Conservation (phyloP, 2,888 invertebrate species). For the Drosophila macrospina region DNA sequence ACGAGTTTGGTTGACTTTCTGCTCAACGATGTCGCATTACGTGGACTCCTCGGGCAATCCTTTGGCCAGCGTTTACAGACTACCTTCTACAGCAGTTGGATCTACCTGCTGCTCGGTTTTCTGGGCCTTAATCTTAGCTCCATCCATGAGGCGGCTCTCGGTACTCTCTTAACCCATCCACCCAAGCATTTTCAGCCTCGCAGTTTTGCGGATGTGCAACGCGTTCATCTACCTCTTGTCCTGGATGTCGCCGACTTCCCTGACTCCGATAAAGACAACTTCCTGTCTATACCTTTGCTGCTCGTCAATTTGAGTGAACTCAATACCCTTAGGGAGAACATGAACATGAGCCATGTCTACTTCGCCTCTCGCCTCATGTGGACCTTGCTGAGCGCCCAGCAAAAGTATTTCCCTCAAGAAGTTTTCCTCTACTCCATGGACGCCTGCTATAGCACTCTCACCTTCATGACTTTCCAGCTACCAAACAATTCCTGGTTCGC, state of each 20-base stretch:
- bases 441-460: conserved; percentile 48
- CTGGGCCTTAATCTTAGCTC: conserved; percentile 61
- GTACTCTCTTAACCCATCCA: conserved; percentile 65
- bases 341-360: conserved; percentile 63
- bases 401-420: conserved; percentile 57
- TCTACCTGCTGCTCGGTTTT: conserved; percentile 54
- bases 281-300: not conserved
- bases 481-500: conserved; percentile 51
- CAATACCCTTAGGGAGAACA: conserved; percentile 33
- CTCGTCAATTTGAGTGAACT: conserved; percentile 31
- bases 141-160: conserved; percentile 64
- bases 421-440: conserved; percentile 64
- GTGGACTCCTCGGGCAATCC: conserved; percentile 68
- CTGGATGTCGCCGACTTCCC: conserved; percentile 22
- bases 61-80: conserved; percentile 21
- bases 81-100: conserved; percentile 23
- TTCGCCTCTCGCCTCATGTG: conserved; percentile 57
- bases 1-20: conserved; percentile 44
- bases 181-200: conserved; percentile 60
- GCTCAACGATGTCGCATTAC: conserved; percentile 62
- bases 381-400: conserved; percentile 58
- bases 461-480: conserved; percentile 53
- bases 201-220: conserved; percentile 52
- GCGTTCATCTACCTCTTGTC: conserved; percentile 32
- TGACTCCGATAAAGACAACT: not conserved